Percentiles rank a stretch among this genome's conserved stretches.
phyloP scores from a whole-genome alignment of 92 coral and sea anemone species.

The Epizoanthus stellaris region DNA sequence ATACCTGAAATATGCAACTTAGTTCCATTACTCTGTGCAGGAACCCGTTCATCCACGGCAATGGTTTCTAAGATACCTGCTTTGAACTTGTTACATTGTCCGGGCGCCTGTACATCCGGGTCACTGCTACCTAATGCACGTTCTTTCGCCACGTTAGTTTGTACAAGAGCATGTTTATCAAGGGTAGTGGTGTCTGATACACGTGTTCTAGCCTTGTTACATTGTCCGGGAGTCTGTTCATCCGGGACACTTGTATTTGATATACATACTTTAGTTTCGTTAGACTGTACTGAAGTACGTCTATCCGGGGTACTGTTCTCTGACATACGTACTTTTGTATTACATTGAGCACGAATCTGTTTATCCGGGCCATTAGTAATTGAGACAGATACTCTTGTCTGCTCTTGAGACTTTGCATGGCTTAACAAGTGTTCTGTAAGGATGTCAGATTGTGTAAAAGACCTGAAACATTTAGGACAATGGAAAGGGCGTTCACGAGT shows the following conservation, averaged over 20 bases:
- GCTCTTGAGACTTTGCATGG: too few relatives aligned
- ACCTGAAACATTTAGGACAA: background rate
- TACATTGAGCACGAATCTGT: background rate
- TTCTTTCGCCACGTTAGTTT: background rate
- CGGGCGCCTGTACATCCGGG: too few relatives aligned
- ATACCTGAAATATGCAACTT: too few relatives aligned
- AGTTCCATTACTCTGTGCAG: too few relatives aligned
- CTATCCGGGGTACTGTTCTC: background rate
- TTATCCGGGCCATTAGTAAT: too few relatives aligned
- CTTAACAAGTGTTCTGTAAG: background rate
- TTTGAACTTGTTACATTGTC: too few relatives aligned
- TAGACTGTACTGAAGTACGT: background rate
- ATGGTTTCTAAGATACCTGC: too few relatives aligned
- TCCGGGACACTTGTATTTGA: background rate
- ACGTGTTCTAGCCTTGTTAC: background rate
- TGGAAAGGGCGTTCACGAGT: background rate
- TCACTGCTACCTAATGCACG: too few relatives aligned
- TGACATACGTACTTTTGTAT: background rate
- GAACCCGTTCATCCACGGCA: too few relatives aligned
- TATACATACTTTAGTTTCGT: background rate
- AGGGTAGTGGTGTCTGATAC: background rate
- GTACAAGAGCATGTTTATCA: background rate
- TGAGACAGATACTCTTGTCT: too few relatives aligned
- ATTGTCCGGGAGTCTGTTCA: background rate
- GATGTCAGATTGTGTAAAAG: background rate